phyloP scores from a whole-genome alignment of 2,888 invertebrate genomes.

The Flexamia atlantica region DNA sequence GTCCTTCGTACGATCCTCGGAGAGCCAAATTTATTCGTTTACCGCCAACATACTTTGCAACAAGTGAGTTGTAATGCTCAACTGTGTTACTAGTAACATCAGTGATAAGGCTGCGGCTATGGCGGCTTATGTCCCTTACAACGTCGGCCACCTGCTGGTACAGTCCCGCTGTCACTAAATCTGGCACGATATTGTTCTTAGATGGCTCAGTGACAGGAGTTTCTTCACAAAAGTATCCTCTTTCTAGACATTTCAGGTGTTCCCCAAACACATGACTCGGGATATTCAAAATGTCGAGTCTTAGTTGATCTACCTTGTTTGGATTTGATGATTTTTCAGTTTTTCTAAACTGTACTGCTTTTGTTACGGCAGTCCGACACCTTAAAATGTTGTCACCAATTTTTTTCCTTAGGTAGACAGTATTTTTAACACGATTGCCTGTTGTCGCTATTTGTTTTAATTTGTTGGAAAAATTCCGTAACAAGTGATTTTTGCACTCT shows the following conservation, averaged over 20 bases:
- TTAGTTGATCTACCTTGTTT: slow-evolving; percentile 24
- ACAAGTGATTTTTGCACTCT: slow-evolving; percentile 71
- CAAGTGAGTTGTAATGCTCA: slow-evolving; percentile 40
- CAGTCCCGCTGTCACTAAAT: not conserved
- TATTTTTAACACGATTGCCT: slow-evolving; percentile 15
- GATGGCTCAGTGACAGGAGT: slow-evolving; percentile 9
- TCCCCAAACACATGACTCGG: slow-evolving; percentile 58
- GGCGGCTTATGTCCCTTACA: slow-evolving; percentile 22
- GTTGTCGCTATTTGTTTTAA: slow-evolving; percentile 33
- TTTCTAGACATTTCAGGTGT: slow-evolving; percentile 25
- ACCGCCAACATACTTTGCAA: slow-evolving; percentile 68
- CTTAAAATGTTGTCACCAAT: slow-evolving; percentile 35
- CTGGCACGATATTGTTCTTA: slow-evolving; percentile 13
- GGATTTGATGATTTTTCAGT: not conserved
- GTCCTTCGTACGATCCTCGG: slow-evolving; percentile 71
- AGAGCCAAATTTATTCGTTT: slow-evolving; percentile 71
- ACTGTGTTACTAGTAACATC: slow-evolving; percentile 36
- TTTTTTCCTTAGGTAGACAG: slow-evolving; percentile 40
- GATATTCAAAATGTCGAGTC: slow-evolving; percentile 38
- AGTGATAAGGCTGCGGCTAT: slow-evolving; percentile 20
- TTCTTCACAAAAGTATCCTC: slow-evolving; percentile 50
- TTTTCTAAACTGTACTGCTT: slow-evolving; percentile 6
- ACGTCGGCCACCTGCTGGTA: slow-evolving; percentile 16
- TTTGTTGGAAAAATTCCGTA: slow-evolving; percentile 67
- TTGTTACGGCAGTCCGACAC: slow-evolving; percentile 27